These are phyloP conservation scores for Meloidogyne chitwoodi DNA, from an alignment of 1,140 invertebrate genomes.

Conservation along the genomic window DNA sequence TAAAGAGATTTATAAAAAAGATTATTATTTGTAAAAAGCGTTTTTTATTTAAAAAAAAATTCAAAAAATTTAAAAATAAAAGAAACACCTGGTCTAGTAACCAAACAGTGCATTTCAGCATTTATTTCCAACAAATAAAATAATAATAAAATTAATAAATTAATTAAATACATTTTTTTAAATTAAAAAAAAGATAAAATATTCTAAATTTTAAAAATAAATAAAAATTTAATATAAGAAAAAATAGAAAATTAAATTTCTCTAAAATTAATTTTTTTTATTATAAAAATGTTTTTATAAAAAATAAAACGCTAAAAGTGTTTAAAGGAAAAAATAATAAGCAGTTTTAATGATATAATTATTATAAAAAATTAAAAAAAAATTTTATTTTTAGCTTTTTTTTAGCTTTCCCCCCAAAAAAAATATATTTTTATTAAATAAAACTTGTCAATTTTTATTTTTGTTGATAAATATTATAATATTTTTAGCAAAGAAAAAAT, in stretches of 20 bases:
- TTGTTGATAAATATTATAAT: not conserved
- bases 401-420: not conserved
- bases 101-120: conserved; percentile 9
- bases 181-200: not conserved
- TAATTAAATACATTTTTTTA: conserved; percentile 1
- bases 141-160: not conserved
- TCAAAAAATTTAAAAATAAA: not conserved
- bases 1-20: too few relatives aligned
- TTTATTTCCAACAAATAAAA: not conserved
- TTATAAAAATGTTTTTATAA: not conserved
- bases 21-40: too few relatives aligned
- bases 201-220: not conserved
- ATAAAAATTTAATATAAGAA: too few relatives aligned
- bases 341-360: too few relatives aligned
- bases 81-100: not conserved
- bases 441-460: not conserved
- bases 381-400: too few relatives aligned
- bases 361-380: too few relatives aligned
- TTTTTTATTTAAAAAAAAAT: not conserved
- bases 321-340: too few relatives aligned
- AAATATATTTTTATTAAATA: not conserved
- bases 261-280: too few relatives aligned
- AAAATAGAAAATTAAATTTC: too few relatives aligned
- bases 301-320: not conserved
- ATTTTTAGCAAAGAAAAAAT: too few relatives aligned